Base-by-base conservation (phyloP, 2,888 invertebrate species). In the Phlogophora meticulosa region DNA sequence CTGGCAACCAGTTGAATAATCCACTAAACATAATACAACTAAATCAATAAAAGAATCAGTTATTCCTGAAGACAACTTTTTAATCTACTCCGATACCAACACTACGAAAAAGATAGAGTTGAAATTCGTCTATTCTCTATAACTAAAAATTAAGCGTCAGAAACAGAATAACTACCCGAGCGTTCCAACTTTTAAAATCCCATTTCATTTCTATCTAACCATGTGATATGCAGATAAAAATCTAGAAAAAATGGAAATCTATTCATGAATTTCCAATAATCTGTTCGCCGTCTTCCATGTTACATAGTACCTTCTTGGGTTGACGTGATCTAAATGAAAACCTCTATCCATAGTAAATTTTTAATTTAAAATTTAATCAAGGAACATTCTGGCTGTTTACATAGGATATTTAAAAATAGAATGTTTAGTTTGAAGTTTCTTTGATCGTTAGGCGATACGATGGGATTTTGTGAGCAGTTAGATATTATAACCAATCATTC, bases 361-460 rank as follows among this genome's bases (percentile, higher is more conserved):
- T 78, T 70, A 76, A 82, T 84, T 82, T 82, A 73, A 82, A 83
- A 73, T 81, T 70, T 82, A 82, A 82, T 84, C 72, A 79, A 63
- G 43, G 28, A 60, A 51, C 36, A 45, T 20, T 43, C 28, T 38
- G 24, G 45, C 17, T 7, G 72, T 55, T 77, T 52, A 46, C 36
- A 42, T 55, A 32, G 9, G 55, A 34, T 58, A 38, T 71, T 62
- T 42, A 28, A 63, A 73, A 63, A 58, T 58, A 63, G 78, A 63
- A 64, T 17, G n/a, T 42, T 34, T 20, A 17, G n/a, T 49, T 42
- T 22, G 20, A 48, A 34, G 38, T 67, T n/a, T 53, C 36, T 53
- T 36, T 49, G 55, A 45, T 15, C 20, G 17, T 36, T 69, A n/a
- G 34, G 69, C 20, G 51, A 22, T 17, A 24, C 7, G 10, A 7